Base-by-base conservation (phyloP, 2,797 vertebrate species). In the Calcarius lapponicus region DNA sequence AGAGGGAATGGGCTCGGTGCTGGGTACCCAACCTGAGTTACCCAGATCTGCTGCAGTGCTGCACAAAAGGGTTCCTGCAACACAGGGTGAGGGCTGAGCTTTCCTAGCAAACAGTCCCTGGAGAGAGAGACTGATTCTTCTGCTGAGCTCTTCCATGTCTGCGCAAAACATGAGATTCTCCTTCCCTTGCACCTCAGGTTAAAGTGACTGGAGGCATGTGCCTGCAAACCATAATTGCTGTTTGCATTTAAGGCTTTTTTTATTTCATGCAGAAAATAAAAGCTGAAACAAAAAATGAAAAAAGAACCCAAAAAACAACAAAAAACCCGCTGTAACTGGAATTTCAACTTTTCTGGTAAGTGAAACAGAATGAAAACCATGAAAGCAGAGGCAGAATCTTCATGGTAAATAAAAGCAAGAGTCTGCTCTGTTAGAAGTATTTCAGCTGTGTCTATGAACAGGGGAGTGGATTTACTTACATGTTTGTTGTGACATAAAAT, bases 401-500 rank as follows among this genome's bases (percentile, higher is more conserved):
- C 13, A 51, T 25, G 31, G 10, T 45, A 45, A 57, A 57, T 76
- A 75, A 73, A 84, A 76, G 7, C 32, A 84, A 80, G 38, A 8
- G 9, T 34, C 43, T 43, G 17, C 24, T 86, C 34, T 66, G 22
- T 67, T 62, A 78, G 29, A 94, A 74, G 32, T 57, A 56, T 45
- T 88, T 79, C 72, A 76, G 40, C 38, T 5, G 1, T 28, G 50
- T n/a, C 54, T 80, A 2, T 29, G 38, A 75, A 69, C 6, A 90
- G 56, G 42, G 38, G 82, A 88, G 17, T 20, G 18, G n/a, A 81
- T 95, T 94, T 86, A 97, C 98, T 98, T 98, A 99, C 99, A 99
- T 99, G 97, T 98, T 99, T 81, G 95, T 22, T 19, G 97, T 98
- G 96, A 99, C 98, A 96, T 99, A 99, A 96, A 98, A 73, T 31